phyloP scores from a whole-genome alignment of 2,797 vertebrate species.

The Tragopan temminckii region DNA sequence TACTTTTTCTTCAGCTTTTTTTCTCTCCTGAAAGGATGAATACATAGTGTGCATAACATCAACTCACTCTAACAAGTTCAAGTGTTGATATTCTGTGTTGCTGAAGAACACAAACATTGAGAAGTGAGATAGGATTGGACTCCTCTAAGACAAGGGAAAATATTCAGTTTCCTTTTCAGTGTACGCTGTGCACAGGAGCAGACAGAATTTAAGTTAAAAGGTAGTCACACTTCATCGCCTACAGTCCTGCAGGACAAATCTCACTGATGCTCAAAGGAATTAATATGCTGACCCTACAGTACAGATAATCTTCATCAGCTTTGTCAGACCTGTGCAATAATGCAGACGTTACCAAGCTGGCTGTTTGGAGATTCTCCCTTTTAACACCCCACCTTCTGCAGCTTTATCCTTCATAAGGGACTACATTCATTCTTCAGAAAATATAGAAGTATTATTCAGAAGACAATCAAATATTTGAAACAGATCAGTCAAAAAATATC shows the following conservation, averaged over 20 bases:
- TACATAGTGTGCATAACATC: background rate
- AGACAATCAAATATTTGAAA: background rate
- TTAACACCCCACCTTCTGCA: background rate
- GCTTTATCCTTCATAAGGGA: background rate
- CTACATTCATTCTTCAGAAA: background rate
- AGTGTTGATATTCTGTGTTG: background rate
- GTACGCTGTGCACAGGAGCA: background rate
- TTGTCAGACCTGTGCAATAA: background rate
- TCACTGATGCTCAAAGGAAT: rapidly evolving
- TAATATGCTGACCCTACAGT: background rate
- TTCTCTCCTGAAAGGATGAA: background rate
- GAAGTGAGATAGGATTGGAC: background rate
- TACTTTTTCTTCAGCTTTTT: background rate
- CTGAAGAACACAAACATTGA: background rate
- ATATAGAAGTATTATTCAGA: background rate
- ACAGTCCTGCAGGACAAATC: background rate
- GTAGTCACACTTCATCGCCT: background rate
- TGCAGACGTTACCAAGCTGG: background rate
- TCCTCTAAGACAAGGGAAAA: background rate
- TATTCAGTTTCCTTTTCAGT: background rate
- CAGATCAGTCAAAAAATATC: background rate
- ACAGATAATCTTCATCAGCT: background rate
- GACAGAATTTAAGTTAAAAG: background rate
- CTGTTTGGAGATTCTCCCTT: background rate
- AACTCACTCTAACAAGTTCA: background rate